Conservation (phyloP, 1,140 invertebrate genomes). For the Micrasema longulum region DNA sequence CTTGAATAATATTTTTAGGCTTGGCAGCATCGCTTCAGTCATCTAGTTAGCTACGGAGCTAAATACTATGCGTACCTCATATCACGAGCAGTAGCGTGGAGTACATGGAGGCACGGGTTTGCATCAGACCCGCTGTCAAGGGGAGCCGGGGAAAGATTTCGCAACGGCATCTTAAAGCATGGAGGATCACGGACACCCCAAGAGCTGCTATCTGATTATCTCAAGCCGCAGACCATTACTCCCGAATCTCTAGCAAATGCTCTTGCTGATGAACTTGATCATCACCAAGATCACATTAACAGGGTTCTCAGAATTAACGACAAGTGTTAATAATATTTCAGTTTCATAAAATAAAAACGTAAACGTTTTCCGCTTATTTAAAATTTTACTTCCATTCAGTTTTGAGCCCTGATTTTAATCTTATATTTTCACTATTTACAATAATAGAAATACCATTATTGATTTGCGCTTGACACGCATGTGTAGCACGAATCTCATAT, state of each 20-base stretch:
- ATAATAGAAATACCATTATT: no score
- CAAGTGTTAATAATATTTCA: conserved; percentile 51
- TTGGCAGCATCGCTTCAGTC: conserved; percentile 96
- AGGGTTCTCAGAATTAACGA: conserved; percentile 58
- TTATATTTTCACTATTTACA: no score
- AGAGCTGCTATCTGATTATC: conserved; percentile 60
- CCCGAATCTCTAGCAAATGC: conserved; percentile 61
- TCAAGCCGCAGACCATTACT: conserved; percentile 60
- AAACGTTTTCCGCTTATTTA: no score
- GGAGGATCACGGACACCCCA: conserved; percentile 86
- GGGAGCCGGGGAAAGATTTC: conserved; percentile 80
- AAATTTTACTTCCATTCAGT: neutral
- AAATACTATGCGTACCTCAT: conserved; percentile 99
- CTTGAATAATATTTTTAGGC: conserved; percentile 69
- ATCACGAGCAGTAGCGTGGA: conserved; percentile 91
- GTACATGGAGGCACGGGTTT: conserved; percentile 94
- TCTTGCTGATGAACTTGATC: conserved; percentile 63
- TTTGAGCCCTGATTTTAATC: neutral
- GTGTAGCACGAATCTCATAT: no score
- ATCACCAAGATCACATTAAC: conserved; percentile 62
- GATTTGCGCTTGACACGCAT: no score
- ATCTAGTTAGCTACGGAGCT: conserved; percentile 96
- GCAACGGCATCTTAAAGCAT: conserved; percentile 82
- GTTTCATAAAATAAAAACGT: no score
- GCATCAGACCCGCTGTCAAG: conserved; percentile 83